These are phyloP conservation scores for Hipposideros larvatus DNA, from an alignment of 2,797 vertebrate species.

Conservation along the genomic window DNA sequence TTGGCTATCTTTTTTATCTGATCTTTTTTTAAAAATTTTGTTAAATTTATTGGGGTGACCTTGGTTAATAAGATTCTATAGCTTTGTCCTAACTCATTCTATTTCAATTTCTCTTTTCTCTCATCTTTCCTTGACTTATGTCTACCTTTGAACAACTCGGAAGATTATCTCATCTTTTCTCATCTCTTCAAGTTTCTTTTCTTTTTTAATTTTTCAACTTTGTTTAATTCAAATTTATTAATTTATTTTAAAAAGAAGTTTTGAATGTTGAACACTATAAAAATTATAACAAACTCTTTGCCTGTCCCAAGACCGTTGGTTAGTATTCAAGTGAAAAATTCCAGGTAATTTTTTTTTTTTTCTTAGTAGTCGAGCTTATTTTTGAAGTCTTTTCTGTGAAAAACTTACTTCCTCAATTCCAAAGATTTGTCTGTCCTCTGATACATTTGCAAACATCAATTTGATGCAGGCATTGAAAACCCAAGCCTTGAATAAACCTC, in stretches of 20 bases:
- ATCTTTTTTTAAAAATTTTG: not conserved
- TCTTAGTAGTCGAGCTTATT: not conserved
- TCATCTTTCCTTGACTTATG: not conserved
- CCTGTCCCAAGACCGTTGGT: not conserved
- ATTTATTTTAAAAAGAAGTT: conserved; percentile 52
- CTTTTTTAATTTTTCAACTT: not conserved
- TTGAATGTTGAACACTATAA: not conserved
- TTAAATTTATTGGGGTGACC: no score
- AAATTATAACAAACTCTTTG: conserved; percentile 29
- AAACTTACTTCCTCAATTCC: conserved; percentile 27
- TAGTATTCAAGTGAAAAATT: conserved; percentile 37
- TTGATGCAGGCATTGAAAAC: conserved; percentile 66
- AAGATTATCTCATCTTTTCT: not conserved
- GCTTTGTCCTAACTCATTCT: not conserved
- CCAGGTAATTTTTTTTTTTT: not conserved
- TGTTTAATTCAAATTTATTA: not conserved
- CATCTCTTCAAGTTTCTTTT: conserved; percentile 13
- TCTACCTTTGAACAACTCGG: not conserved
- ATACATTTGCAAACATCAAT: not conserved
- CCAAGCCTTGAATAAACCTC: conserved; percentile 38
- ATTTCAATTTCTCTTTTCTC: not conserved
- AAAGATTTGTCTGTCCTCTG: conserved; percentile 27
- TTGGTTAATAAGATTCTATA: no score
- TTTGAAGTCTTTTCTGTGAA: not conserved
- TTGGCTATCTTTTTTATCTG: not conserved